A percentile compares a stretch with the other conserved stretches of the same genome.
These are phyloP conservation scores for Orchesella cincta DNA, from an alignment of 1,140 invertebrate species.

Conservation along the genomic window DNA sequence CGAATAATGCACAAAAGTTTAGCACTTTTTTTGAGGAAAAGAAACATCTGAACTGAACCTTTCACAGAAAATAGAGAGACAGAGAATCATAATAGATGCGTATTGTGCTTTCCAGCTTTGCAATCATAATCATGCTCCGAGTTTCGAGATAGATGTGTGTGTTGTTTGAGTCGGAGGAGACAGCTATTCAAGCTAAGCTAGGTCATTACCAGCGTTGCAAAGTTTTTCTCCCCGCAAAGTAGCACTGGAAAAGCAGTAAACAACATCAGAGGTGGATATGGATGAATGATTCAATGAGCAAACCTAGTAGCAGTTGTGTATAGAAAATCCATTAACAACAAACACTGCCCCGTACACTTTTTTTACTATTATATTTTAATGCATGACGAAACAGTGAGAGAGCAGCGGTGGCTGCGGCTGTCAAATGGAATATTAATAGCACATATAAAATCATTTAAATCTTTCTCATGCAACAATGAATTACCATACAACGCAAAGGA, in stretches of 20 bases:
- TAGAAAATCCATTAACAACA: background rate
- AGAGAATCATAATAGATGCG: too few species aligned
- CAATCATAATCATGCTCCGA: too few species aligned
- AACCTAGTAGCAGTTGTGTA: background rate
- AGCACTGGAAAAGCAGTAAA: too few species aligned
- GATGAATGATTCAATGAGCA: background rate
- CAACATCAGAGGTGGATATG: constrained; percentile 6
- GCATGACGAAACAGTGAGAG: background rate
- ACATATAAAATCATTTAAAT: constrained; percentile 4
- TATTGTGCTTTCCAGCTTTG: too few species aligned
- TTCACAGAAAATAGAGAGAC: too few species aligned
- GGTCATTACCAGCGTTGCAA: too few species aligned
- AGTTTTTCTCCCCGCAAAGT: too few species aligned
- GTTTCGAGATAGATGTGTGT: too few species aligned
- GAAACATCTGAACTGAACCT: background rate
- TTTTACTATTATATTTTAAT: background rate
- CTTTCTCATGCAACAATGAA: background rate
- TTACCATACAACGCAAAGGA: too few species aligned
- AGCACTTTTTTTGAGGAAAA: background rate
- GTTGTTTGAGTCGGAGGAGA: too few species aligned
- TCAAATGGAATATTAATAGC: constrained; percentile 11
- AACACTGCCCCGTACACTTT: background rate
- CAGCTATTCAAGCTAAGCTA: too few species aligned
- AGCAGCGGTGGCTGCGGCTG: background rate
- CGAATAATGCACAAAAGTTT: background rate